Conservation (phyloP, 2,113 vertebrate species). For the Polyodon spathula region DNA sequence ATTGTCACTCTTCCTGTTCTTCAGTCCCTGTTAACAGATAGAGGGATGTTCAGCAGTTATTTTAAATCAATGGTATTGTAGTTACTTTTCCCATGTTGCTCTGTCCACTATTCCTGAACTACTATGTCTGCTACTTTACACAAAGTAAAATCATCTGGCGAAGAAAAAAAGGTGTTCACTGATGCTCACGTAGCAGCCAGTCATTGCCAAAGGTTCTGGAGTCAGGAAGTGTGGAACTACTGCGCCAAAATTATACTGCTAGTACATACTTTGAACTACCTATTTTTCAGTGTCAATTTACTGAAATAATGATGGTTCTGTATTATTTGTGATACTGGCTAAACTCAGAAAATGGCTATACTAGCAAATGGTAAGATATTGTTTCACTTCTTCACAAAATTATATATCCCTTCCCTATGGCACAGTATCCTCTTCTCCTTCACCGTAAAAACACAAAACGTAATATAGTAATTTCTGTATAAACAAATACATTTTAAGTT, state of each 20-base stretch:
- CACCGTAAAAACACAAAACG: too few relatives aligned
- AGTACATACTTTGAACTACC: conserved; percentile 2
- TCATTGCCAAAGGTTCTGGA: conserved; percentile 1
- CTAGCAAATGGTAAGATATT: background rate
- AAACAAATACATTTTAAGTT: too few relatives aligned
- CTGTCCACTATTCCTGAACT: too few relatives aligned
- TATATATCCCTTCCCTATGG: background rate
- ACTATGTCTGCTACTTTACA: background rate
- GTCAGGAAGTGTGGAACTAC: conserved; percentile 4
- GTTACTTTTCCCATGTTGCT: too few relatives aligned
- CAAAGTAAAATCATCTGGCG: conserved; percentile 5
- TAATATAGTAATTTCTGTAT: too few relatives aligned
- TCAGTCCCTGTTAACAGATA: too few relatives aligned
- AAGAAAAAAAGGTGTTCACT: conserved; percentile 4
- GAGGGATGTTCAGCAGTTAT: too few relatives aligned
- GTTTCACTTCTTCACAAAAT: background rate
- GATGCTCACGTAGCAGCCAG: conserved; percentile 6
- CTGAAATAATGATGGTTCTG: background rate
- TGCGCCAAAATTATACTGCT: background rate
- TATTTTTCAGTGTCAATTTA: conserved; percentile 1
- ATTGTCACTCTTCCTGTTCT: too few relatives aligned
- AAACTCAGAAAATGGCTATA: background rate
- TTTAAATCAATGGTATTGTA: too few relatives aligned
- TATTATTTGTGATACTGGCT: background rate
- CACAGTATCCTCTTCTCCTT: background rate